These are phyloP conservation scores for Rhamnusium bicolor DNA, from an alignment of 2,888 invertebrate genomes.

Conservation along the genomic window DNA sequence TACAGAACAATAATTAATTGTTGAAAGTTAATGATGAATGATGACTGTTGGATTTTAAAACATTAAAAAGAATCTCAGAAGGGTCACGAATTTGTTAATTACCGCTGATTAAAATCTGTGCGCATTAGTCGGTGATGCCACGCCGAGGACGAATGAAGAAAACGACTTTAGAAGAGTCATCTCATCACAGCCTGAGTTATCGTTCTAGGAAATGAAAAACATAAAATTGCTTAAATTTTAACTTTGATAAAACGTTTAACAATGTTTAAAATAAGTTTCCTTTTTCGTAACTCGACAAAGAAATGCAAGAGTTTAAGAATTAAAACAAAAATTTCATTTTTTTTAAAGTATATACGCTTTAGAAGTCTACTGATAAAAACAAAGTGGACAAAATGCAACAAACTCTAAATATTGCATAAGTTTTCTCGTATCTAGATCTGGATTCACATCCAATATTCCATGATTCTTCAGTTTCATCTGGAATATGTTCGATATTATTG, in stretches of 20 bases:
- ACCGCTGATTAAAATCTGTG: constrained; percentile 67
- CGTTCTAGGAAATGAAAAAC: constrained; percentile 13
- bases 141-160: constrained; percentile 13
- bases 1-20: constrained; percentile 70
- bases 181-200: constrained; percentile 25
- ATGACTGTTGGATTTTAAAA: constrained; percentile 69
- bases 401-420: too few species aligned
- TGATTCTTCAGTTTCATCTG: too few species aligned
- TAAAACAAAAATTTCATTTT: too few species aligned
- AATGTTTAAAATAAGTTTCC: not conserved
- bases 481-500: too few species aligned
- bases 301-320: too few species aligned
- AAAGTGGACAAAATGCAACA: too few species aligned
- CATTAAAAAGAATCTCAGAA: constrained; percentile 65
- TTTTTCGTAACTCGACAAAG: not conserved
- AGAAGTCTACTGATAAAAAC: too few species aligned
- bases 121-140: constrained; percentile 41
- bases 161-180: constrained; percentile 24
- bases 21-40: constrained; percentile 70
- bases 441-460: too few species aligned
- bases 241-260: constrained; percentile 1
- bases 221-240: constrained; percentile 19
- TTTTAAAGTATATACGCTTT: too few species aligned
- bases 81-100: constrained; percentile 72
- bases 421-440: too few species aligned